Evolutionary conservation across 2,888 invertebrate species (phyloP).

Genomic region (Doris montereyensis): DNA sequence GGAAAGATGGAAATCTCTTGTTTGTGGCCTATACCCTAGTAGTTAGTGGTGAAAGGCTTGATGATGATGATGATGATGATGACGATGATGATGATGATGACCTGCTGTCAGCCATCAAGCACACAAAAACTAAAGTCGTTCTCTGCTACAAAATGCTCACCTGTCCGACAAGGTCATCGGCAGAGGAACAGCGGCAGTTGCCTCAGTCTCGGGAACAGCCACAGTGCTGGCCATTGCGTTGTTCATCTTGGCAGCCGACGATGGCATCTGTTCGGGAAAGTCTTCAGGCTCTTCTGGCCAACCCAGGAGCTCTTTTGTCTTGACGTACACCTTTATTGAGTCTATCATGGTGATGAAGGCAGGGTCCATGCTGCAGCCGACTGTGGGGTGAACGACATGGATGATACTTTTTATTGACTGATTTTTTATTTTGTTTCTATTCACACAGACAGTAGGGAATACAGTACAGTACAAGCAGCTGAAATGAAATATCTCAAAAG

Average conservation of each 20-base stretch:
- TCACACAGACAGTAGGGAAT: no score
- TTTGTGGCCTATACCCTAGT: no score
- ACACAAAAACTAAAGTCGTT: neutral
- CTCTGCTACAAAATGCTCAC: slow-evolving; percentile 59
- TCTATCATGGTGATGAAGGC: slow-evolving; percentile 92
- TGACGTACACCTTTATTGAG: slow-evolving; percentile 94
- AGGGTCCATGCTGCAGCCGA: slow-evolving; percentile 76
- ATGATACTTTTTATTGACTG: no score
- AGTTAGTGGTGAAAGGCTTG: no score
- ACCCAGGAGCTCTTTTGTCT: slow-evolving; percentile 94
- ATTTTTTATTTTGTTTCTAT: no score
- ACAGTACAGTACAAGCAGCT: no score
- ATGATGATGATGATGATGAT: no score
- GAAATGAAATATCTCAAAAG: no score
- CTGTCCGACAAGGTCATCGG: slow-evolving; percentile 79
- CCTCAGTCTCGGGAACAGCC: slow-evolving; percentile 47
- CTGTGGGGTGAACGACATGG: slow-evolving; percentile 58
- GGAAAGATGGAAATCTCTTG: no score
- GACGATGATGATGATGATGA: no score
- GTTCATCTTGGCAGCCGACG: slow-evolving; percentile 35
- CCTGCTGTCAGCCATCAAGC: no score
- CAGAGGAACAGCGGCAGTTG: slow-evolving; percentile 57
- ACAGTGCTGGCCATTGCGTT: slow-evolving; percentile 35
- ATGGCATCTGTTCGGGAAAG: slow-evolving; percentile 58
- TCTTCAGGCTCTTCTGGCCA: slow-evolving; percentile 98